Evolutionary conservation across 2,888 invertebrate species (phyloP).

Genomic region (Athalia cordata): DNA sequence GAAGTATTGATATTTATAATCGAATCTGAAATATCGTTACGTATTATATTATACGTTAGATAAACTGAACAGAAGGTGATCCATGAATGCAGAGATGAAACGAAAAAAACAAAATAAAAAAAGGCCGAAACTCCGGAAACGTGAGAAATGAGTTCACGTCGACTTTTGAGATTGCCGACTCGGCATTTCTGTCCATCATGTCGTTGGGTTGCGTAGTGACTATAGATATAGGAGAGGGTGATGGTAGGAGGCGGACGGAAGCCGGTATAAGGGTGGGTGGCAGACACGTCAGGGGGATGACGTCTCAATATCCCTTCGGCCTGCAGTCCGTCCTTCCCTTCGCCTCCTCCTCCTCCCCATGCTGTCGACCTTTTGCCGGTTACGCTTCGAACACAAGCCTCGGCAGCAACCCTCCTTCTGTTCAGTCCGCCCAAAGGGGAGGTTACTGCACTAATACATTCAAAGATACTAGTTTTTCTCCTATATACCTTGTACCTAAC

Average conservation of each 20-base stretch:
- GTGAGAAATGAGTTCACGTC: neutral
- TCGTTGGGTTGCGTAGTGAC: conserved; percentile 49
- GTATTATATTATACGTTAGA: no score
- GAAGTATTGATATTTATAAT: no score
- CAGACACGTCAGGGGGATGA: conserved; percentile 69
- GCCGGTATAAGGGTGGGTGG: conserved; percentile 49
- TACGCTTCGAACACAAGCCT: conserved; percentile 59
- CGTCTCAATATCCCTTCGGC: conserved; percentile 71
- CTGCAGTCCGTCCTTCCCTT: neutral
- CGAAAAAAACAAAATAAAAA: neutral
- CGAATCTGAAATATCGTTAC: no score
- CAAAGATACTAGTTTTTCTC: conserved; percentile 50
- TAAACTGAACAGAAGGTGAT: no score
- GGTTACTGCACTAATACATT: conserved; percentile 55
- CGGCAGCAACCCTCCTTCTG: conserved; percentile 55
- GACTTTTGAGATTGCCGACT: conserved; percentile 50
- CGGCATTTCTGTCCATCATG: conserved; percentile 62
- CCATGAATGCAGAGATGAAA: neutral
- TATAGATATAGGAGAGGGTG: conserved; percentile 44
- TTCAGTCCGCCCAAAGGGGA: conserved; percentile 56
- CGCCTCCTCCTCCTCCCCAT: conserved; percentile 52
- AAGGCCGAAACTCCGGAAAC: neutral
- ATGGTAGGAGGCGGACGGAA: conserved; percentile 54
- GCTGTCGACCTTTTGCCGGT: conserved; percentile 70
- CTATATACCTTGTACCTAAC: neutral